Conservation (phyloP, 2,113 vertebrate species). For the Ginglymostoma cirratum region DNA sequence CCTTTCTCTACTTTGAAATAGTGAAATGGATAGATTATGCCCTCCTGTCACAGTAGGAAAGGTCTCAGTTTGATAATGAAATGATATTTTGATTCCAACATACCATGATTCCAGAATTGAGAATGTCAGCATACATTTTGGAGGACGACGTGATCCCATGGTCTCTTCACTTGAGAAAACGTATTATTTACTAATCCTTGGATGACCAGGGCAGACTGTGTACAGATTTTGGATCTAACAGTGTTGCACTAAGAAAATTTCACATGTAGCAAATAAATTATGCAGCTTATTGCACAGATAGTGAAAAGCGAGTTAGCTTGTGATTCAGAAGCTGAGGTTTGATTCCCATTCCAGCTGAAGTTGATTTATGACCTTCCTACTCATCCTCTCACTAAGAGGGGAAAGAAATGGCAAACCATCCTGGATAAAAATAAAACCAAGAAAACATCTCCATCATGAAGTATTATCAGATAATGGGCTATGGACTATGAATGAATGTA, state of each 20-base stretch:
- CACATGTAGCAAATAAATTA: too few species aligned
- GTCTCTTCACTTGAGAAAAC: not conserved
- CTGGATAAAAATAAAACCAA: not conserved
- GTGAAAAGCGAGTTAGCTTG: not conserved
- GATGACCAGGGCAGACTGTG: not conserved
- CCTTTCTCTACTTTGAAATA: not conserved
- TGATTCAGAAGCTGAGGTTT: not conserved
- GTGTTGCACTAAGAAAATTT: not conserved
- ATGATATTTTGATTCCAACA: not conserved
- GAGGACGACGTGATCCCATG: not conserved
- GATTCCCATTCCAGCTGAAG: not conserved
- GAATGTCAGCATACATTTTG: not conserved
- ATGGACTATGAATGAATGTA: not conserved
- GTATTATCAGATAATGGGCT: not conserved
- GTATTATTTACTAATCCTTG: not conserved
- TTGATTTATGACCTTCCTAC: not conserved
- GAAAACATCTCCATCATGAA: not conserved
- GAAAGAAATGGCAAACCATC: not conserved
- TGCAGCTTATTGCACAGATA: not conserved
- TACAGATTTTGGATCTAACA: not conserved
- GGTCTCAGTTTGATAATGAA: not conserved
- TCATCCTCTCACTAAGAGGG: not conserved
- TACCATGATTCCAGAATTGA: not conserved
- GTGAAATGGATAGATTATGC: not conserved
- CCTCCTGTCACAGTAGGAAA: not conserved